phyloP scores from a whole-genome alignment of 2,113 vertebrate species.

The Mirounga angustirostris region DNA sequence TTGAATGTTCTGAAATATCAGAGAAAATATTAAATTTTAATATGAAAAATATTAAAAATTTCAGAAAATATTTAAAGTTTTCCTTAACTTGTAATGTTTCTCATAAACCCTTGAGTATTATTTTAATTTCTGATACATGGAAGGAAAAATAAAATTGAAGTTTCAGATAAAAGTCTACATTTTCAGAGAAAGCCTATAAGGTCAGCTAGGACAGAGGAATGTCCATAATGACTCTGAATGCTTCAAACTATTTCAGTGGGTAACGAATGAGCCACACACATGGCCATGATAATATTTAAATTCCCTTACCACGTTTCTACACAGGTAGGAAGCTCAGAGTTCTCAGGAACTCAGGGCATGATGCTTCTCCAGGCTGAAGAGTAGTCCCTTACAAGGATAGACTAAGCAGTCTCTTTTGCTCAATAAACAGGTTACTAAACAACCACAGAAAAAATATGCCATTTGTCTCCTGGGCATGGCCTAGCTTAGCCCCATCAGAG shows the following conservation, averaged over 20 bases:
- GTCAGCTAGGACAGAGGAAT: background rate
- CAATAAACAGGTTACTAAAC: background rate
- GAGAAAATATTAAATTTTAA: background rate
- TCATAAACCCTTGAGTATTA: background rate
- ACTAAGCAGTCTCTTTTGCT: background rate
- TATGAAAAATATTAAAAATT: too few species aligned
- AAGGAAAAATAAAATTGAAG: background rate
- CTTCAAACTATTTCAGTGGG: background rate
- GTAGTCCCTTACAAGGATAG: background rate
- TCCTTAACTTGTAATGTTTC: background rate
- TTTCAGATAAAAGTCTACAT: background rate
- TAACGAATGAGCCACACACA: background rate
- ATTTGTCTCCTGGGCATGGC: background rate
- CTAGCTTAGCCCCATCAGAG: background rate
- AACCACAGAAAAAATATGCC: background rate
- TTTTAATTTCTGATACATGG: constrained; percentile 8
- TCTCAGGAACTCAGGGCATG: background rate
- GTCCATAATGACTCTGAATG: background rate
- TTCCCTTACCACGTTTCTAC: background rate
- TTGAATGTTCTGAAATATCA: constrained; percentile 18
- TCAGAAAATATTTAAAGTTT: background rate
- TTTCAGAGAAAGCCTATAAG: background rate
- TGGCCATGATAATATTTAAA: background rate
- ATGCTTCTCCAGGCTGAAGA: background rate
- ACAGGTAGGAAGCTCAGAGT: background rate